These are phyloP conservation scores for Aphis craccivora DNA, from an alignment of 1,140 invertebrate genomes.

Conservation along the genomic window DNA sequence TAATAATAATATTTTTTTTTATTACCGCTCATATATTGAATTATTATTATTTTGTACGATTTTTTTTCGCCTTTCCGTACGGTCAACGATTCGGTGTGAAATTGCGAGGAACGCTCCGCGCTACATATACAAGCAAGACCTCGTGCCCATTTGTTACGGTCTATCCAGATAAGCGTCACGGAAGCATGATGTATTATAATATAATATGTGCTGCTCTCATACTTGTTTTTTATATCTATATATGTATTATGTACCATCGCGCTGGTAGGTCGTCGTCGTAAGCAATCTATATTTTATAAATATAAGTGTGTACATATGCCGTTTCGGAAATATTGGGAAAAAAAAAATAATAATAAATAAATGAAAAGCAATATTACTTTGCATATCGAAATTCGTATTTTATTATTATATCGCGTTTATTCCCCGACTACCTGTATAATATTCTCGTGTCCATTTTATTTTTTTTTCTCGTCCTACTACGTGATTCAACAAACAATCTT, in stretches of 20 bases:
- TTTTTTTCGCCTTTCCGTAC: neutral
- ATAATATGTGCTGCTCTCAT: neutral
- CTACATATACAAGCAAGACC: neutral
- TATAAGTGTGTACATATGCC: neutral
- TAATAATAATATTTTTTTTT: conserved; percentile 42
- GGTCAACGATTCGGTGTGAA: conserved; percentile 28
- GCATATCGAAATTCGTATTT: neutral
- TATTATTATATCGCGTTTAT: neutral
- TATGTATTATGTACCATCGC: neutral
- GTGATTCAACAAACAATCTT: neutral
- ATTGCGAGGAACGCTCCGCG: neutral
- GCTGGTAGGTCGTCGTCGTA: neutral
- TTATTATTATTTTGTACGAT: conserved; percentile 3
- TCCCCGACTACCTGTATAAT: neutral
- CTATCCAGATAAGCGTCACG: conserved; percentile 13
- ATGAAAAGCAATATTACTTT: neutral
- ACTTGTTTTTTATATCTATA: neutral
- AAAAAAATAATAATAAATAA: neutral
- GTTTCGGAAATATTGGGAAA: neutral
- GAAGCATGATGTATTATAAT: neutral
- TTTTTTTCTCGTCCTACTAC: neutral
- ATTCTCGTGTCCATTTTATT: neutral
- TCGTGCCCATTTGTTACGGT: conserved; percentile 44
- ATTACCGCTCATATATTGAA: conserved; percentile 10
- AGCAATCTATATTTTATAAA: neutral